phyloP scores from a whole-genome alignment of 2,888 invertebrate species.

The Rapana venosa region DNA sequence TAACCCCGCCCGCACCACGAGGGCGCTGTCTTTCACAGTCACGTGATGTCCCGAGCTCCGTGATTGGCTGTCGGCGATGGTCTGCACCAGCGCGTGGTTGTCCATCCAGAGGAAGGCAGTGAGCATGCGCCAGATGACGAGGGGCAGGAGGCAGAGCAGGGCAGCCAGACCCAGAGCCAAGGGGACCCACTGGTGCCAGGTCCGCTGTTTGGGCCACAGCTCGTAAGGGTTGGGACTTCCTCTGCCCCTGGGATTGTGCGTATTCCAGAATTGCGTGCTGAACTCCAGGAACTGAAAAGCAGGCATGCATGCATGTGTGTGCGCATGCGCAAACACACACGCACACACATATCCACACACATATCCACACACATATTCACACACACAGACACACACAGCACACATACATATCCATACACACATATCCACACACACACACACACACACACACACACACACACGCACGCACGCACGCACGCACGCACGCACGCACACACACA shows the following conservation, averaged over 20 bases:
- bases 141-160: conserved; percentile 15
- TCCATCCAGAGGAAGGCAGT: conserved; percentile 33
- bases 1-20: conserved; percentile 19
- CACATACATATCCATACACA: background rate
- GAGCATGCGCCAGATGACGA: conserved; percentile 33
- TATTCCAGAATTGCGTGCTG: background rate
- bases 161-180: conserved; percentile 26
- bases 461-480: background rate
- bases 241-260: background rate
- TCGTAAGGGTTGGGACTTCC: background rate
- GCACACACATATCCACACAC: background rate
- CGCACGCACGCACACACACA: too few relatives aligned
- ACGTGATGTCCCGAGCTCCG: background rate
- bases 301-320: background rate
- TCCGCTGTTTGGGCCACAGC: background rate
- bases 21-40: conserved; percentile 27
- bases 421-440: background rate
- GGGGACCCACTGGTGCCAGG: conserved; percentile 30
- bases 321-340: too few relatives aligned
- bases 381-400: background rate
- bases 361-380: background rate
- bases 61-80: background rate
- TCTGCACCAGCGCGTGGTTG: conserved; percentile 13
- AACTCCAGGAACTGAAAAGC: background rate
- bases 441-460: background rate